These are phyloP conservation scores for Alsophila aescularia DNA, from an alignment of 2,888 invertebrate species.

Conservation along the genomic window DNA sequence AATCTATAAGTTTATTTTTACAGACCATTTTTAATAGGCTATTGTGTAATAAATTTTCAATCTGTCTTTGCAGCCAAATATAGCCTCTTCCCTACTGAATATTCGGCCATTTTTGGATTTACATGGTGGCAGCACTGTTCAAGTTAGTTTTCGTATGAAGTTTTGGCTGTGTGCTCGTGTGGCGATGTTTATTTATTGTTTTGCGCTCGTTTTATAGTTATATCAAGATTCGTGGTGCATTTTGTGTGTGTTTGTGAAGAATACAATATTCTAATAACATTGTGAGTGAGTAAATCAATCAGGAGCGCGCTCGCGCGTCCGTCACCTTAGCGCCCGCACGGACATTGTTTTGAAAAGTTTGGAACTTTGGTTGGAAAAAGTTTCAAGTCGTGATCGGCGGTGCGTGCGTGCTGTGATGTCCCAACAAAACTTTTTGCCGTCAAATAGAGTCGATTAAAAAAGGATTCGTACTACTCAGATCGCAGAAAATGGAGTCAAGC, in stretches of 20 bases:
- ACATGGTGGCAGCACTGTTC: too few relatives aligned
- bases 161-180: not conserved
- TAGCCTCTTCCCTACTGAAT: too few relatives aligned
- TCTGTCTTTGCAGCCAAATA: too few relatives aligned
- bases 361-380: too few relatives aligned
- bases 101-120: too few relatives aligned
- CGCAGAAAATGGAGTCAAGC: slow-evolving; percentile 66
- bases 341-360: slow-evolving; percentile 60
- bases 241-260: slow-evolving; percentile 6
- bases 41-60: too few relatives aligned
- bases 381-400: slow-evolving; percentile 65
- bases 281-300: slow-evolving; percentile 1
- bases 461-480: slow-evolving; percentile 39
- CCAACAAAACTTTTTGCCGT: slow-evolving; percentile 63
- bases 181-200: slow-evolving; percentile 23
- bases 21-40: too few relatives aligned
- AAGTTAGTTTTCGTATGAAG: not conserved
- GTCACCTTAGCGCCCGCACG: slow-evolving; percentile 13
- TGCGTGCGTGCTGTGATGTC: slow-evolving; percentile 72
- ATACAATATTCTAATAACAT: not conserved
- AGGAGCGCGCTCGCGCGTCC: not conserved
- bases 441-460: slow-evolving; percentile 60
- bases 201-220: slow-evolving; percentile 12
- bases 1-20: too few relatives aligned
- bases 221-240: not conserved